A percentile compares a stretch with the other conserved stretches of the same genome.
These are phyloP conservation scores for Actinemys pallida DNA, from an alignment of 2,113 vertebrate genomes.

Conservation along the genomic window DNA sequence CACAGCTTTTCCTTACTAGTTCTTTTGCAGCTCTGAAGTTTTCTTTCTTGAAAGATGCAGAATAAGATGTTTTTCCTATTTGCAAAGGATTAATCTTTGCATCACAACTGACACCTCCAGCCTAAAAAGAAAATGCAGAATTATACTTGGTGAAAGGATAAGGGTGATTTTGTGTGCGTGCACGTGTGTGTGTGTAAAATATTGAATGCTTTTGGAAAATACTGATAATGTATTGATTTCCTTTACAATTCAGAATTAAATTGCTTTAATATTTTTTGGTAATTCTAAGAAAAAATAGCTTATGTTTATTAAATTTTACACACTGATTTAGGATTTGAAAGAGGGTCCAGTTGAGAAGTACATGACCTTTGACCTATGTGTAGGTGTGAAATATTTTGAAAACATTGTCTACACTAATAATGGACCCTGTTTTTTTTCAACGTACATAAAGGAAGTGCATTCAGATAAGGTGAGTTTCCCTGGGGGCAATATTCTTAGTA, in stretches of 20 bases:
- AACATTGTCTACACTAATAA: neutral
- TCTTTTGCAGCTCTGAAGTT: conserved; percentile 78
- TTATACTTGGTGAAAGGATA: neutral
- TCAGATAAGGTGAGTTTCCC: neutral
- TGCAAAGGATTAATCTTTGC: conserved; percentile 83
- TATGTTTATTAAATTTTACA: neutral
- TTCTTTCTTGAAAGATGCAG: conserved; percentile 84
- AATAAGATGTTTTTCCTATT: conserved; percentile 75
- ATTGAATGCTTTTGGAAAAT: neutral
- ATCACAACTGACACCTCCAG: conserved; percentile 83
- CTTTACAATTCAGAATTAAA: neutral
- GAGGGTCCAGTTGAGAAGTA: neutral
- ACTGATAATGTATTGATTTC: neutral
- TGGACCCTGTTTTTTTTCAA: neutral
- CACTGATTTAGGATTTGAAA: neutral
- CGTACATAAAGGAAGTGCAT: neutral
- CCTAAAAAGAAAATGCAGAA: conserved; percentile 73
- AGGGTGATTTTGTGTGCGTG: neutral
- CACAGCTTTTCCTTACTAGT: conserved; percentile 81
- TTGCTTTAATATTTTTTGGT: neutral
- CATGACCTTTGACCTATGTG: neutral
- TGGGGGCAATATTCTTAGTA: neutral
- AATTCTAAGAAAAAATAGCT: neutral
- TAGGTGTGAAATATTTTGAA: neutral
- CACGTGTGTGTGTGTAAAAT: neutral